phyloP scores from a whole-genome alignment of 2,113 vertebrate genomes.

The Zapornia atra region DNA sequence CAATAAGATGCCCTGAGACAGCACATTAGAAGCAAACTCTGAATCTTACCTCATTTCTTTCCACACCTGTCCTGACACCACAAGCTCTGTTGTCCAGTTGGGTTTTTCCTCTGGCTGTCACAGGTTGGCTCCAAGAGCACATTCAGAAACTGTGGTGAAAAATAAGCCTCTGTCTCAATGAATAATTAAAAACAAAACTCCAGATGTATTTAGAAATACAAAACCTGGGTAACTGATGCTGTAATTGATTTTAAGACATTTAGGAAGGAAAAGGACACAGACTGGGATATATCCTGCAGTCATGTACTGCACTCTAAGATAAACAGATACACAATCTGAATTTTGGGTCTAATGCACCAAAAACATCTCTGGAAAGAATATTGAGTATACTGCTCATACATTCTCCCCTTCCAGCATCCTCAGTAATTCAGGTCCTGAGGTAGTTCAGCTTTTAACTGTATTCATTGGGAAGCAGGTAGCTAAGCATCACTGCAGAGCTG shows the following conservation, averaged over 20 bases:
- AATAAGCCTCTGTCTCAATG: background rate
- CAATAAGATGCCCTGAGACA: background rate
- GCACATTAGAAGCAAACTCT: background rate
- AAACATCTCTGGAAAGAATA: background rate
- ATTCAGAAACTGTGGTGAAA: background rate
- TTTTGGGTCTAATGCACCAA: background rate
- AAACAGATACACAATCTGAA: background rate
- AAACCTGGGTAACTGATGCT: background rate
- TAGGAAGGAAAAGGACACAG: background rate
- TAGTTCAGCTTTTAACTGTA: background rate
- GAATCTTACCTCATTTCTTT: slow-evolving; percentile 2
- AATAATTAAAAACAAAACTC: slow-evolving; percentile 8
- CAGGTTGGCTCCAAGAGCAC: background rate
- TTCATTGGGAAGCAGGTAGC: background rate
- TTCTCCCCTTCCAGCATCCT: background rate
- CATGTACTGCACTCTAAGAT: background rate
- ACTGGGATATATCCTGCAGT: background rate
- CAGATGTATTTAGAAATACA: slow-evolving; percentile 10
- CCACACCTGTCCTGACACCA: background rate
- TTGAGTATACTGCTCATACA: background rate
- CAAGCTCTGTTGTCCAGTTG: background rate
- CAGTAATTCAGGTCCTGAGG: background rate
- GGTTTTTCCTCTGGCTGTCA: slow-evolving; percentile 23
- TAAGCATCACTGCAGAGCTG: background rate
- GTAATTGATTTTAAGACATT: background rate